These are phyloP conservation scores for Galagoides demidoff DNA, from an alignment of 2,797 vertebrate genomes.

Conservation along the genomic window DNA sequence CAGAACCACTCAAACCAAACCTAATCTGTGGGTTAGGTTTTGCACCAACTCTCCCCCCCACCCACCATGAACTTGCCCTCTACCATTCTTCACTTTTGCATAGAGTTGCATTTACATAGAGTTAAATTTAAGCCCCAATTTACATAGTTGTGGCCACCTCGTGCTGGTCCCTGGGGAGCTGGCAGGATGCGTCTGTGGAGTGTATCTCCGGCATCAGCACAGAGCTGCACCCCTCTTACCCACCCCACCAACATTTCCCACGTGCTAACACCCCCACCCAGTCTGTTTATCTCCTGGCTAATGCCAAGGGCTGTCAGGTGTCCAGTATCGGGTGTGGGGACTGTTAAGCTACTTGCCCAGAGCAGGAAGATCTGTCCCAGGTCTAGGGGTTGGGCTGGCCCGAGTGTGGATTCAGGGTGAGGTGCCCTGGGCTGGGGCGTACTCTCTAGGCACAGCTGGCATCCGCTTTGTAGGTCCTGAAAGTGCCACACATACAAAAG, in stretches of 20 bases:
- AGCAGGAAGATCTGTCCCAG: neutral
- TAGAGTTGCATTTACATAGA: slow-evolving; percentile 62
- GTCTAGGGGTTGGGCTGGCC: neutral
- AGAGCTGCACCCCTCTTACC: neutral
- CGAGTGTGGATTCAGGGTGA: too few relatives aligned
- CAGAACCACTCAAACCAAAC: neutral
- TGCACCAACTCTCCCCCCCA: neutral
- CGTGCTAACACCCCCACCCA: neutral
- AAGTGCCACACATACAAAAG: neutral
- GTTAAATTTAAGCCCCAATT: slow-evolving; percentile 78
- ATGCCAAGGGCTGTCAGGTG: neutral
- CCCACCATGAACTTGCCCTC: neutral
- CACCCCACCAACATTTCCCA: slow-evolving; percentile 29
- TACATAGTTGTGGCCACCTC: slow-evolving; percentile 33
- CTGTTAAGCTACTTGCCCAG: neutral
- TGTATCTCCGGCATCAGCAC: slow-evolving; percentile 73
- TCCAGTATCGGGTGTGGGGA: neutral
- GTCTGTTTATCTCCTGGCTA: neutral
- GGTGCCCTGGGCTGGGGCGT: too few relatives aligned
- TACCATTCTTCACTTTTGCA: neutral
- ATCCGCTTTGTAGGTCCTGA: neutral
- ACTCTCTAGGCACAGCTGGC: neutral
- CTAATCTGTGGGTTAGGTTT: neutral
- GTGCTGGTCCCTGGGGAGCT: slow-evolving; percentile 13
- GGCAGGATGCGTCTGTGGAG: slow-evolving; percentile 68